Evolutionary conservation across 2,888 invertebrate genomes (phyloP), one percentile per base, ranked within the genome.

Genomic region (Ectobius pallidus): DNA sequence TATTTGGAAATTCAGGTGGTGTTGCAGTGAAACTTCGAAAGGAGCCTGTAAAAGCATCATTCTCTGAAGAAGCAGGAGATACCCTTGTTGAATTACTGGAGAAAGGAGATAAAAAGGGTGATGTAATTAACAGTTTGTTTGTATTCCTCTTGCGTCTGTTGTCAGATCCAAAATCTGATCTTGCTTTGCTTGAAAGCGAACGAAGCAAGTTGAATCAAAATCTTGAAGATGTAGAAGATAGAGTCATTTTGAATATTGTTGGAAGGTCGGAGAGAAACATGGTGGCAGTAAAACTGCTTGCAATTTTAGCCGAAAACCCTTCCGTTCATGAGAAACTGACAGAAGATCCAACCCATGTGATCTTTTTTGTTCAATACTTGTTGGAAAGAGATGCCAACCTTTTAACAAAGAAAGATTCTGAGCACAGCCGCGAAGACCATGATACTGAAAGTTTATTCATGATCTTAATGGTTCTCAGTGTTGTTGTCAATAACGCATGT

Each of bases 391-490:
- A 77, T 69, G 75, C 75, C 20, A 77, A 73, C 62, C 72, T 52
- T 42, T 72, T 69, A 69, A 74, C 62, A 52, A 70, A 62, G 27
- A 61, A 75, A 25, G 74, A 72, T 27, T 71, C 73, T 20, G 73
- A 75, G 3, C 77, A 80, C 49, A 71, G 55, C 16, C 44, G 49
- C 9, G 68, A 67, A 16, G 63, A 63, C 25, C 46, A 69, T 46
- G 62, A 72, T 18, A 52, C 78, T 7, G 81, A 82, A 68, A 76
- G 80, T 49, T 71, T 82, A 4, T 83, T 83, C 30, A 77, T 81
- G 3, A 80, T 82, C 72, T 77, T 84, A 18, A 82, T 84, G 81
- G 77, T 84, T 6, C 75, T 84, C 0, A 82, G 82, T 77, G 78
- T 81, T 4, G 82, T 84, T 62, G 63, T 84, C n/a, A 77, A 77